phyloP scores from a whole-genome alignment of 2,888 invertebrate species.

The Cremastinae sp. region DNA sequence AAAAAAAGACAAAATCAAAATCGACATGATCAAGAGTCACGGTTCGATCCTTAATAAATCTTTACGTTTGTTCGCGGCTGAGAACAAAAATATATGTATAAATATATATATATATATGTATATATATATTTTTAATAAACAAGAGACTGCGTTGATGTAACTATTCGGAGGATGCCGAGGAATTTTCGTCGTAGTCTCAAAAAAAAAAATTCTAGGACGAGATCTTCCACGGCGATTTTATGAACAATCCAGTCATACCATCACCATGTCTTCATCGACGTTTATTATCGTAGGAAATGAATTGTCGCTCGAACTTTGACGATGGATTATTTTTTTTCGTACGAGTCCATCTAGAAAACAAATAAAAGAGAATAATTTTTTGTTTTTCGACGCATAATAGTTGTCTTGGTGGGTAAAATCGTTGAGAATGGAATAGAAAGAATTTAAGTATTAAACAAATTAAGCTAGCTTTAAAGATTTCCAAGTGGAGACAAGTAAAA shows the following conservation, averaged over 20 bases:
- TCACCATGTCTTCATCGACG: constrained; percentile 79
- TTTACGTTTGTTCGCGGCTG: neutral
- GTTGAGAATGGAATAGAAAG: no score
- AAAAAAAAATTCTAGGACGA: neutral
- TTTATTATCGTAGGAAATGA: constrained; percentile 77
- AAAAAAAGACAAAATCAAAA: constrained; percentile 20
- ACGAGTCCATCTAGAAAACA: constrained; percentile 74
- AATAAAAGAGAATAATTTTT: constrained; percentile 4
- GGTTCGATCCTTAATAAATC: no score
- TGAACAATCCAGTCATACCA: constrained; percentile 76
- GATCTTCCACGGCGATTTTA: constrained; percentile 29
- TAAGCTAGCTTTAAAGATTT: neutral
- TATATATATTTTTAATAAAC: no score
- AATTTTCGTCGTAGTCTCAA: no score
- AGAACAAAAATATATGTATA: neutral
- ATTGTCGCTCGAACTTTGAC: constrained; percentile 78
- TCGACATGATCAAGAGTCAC: constrained; percentile 20
- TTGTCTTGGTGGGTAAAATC: no score
- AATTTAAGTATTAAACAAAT: no score
- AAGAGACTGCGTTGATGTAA: no score
- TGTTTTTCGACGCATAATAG: no score
- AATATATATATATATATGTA: no score
- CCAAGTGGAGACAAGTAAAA: no score
- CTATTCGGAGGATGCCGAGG: no score
- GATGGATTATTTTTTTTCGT: constrained; percentile 76